These are phyloP conservation scores for Dendrolimus houi DNA, from an alignment of 2,888 invertebrate species.

Conservation along the genomic window DNA sequence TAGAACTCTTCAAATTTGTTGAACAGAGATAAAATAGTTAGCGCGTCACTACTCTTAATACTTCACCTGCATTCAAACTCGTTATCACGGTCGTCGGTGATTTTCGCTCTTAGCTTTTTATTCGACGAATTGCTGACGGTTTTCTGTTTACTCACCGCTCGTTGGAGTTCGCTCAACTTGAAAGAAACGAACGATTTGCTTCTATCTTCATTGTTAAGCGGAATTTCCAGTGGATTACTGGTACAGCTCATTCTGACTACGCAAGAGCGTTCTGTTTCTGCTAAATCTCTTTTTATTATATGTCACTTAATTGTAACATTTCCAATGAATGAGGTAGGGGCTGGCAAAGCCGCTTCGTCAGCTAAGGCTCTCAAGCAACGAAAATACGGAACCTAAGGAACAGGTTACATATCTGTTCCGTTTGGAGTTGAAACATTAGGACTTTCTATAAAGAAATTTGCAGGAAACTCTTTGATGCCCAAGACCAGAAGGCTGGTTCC, in stretches of 20 bases:
- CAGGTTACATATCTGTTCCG: no score
- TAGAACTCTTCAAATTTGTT: no score
- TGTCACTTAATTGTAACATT: background rate
- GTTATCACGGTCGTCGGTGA: background rate
- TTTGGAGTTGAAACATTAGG: no score
- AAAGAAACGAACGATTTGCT: background rate
- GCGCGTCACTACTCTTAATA: no score
- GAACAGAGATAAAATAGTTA: no score
- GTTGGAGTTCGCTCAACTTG: background rate
- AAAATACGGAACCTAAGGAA: no score
- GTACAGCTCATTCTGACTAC: background rate
- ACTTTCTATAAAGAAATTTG: no score
- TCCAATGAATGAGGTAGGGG: background rate
- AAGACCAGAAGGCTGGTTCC: no score
- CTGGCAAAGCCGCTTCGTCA: no score
- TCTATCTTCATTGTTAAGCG: background rate
- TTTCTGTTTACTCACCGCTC: background rate
- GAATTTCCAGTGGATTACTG: background rate
- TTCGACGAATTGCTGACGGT: background rate
- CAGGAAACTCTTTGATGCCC: no score
- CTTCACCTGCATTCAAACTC: background rate
- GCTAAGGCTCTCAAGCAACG: no score
- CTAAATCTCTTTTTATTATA: background rate
- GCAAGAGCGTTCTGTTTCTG: background rate
- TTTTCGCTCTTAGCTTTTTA: background rate